Percentiles rank a stretch among this genome's conserved stretches.
phyloP scores from a whole-genome alignment of 2,797 vertebrate species.

The Sardinella longiceps region DNA sequence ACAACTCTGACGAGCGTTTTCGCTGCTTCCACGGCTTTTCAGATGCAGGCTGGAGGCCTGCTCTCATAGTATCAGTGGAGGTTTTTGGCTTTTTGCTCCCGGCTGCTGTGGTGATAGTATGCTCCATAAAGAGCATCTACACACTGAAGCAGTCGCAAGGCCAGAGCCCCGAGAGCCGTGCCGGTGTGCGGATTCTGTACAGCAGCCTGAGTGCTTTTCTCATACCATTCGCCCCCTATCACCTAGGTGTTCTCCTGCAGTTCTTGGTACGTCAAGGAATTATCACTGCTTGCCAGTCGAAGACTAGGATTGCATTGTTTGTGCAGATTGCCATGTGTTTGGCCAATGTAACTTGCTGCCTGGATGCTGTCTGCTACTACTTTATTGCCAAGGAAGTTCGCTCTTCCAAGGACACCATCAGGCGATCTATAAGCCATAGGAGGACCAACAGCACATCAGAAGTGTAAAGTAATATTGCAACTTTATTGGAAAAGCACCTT shows the following conservation, averaged over 20 bases:
- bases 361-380: constrained; percentile 91
- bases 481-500: background rate
- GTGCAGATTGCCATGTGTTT: constrained; percentile 82
- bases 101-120: constrained; percentile 74
- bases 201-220: constrained; percentile 84
- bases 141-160: constrained; percentile 64
- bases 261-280: constrained; percentile 80
- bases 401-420: constrained; percentile 56
- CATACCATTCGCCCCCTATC: constrained; percentile 85
- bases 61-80: constrained; percentile 75
- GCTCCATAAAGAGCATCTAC: constrained; percentile 77
- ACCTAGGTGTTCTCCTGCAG: constrained; percentile 85
- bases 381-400: constrained; percentile 83
- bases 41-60: constrained; percentile 67
- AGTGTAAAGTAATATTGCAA: constrained; percentile 53
- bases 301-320: constrained; percentile 79
- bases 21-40: constrained; percentile 84
- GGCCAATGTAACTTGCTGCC: constrained; percentile 89
- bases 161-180: constrained; percentile 50
- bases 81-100: constrained; percentile 87
- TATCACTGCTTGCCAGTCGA: constrained; percentile 72
- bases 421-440: constrained; percentile 54
- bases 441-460: constrained; percentile 67
- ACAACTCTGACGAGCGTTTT: accelerated
- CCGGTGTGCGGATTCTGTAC: constrained; percentile 79